phyloP scores from a whole-genome alignment of 2,797 vertebrate genomes.

The Sternarchorhynchus goeldii region DNA sequence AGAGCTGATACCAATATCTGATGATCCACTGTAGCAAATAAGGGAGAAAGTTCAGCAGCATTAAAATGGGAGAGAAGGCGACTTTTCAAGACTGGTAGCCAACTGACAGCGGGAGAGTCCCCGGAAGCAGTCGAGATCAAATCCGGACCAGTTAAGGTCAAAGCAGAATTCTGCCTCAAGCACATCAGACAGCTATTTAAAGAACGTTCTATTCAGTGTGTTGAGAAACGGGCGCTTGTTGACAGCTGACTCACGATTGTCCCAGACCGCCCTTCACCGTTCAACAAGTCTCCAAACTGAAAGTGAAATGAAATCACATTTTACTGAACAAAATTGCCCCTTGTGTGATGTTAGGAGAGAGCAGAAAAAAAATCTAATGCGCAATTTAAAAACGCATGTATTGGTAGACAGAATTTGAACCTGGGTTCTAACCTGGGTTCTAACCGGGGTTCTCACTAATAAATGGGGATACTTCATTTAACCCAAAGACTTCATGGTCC shows the following conservation, averaged over 20 bases:
- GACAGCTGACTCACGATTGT: background rate
- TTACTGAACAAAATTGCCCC: too few species aligned
- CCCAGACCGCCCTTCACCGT: background rate
- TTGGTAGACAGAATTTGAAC: conserved; percentile 10
- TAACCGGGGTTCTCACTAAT: conserved; percentile 9
- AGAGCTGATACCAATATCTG: background rate
- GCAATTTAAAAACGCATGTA: background rate
- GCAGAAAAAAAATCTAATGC: background rate
- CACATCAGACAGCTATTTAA: background rate
- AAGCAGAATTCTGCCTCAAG: background rate
- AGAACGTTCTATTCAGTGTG: background rate
- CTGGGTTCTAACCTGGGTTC: background rate
- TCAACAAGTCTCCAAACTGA: too few species aligned
- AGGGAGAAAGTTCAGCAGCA: background rate
- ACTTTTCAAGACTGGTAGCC: too few species aligned
- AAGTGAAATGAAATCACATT: too few species aligned
- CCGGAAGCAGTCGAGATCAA: too few species aligned
- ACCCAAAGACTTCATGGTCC: conserved; percentile 20
- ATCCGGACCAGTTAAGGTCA: background rate
- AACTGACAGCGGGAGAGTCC: too few species aligned
- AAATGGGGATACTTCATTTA: background rate
- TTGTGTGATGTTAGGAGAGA: background rate
- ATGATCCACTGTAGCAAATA: conserved; percentile 17
- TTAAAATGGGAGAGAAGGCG: background rate
- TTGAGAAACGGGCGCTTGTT: background rate